Base-by-base conservation (phyloP, 2,888 invertebrate species). In the Agrochola macilenta region DNA sequence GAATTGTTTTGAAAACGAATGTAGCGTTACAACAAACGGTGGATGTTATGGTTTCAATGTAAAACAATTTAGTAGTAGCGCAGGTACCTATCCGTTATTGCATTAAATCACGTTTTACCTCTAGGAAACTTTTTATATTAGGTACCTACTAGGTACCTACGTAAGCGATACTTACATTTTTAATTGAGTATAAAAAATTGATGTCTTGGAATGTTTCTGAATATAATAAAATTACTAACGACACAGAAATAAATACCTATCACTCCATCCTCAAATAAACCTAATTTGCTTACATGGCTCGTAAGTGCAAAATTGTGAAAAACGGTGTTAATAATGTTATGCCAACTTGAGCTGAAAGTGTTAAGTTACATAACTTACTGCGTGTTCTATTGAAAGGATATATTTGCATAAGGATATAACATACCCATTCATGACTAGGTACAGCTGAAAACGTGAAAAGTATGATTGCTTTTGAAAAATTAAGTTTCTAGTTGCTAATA, bases 261-360 rank as follows among this genome's bases (percentile, higher is more conserved):
- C 17, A 20, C 0, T 30, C 52, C 8, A 52, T 54, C 35, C 57
- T 57, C 35, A 77, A 68, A 63, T 49, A 76, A 20, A 78, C 17
- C 23, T 69, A 26, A 26, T 63, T 69, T 77, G 78, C 46, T 79
- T 63, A 79, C 30, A 61, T 54, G 81, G 69, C 57, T 70, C 57
- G 3, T 35, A 58, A 63, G 60, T 57, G 52, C 20, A 46, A 73
- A 72, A 70, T 64, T 74, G 74, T 61, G 69, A 85, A 82, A 80
- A 85, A 71, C 63, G 12, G 12, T 12, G 66, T 79, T 57, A 77
- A 66, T 74, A 74, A 68, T 75, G 78, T 79, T 83, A 78, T 80
- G 71, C 66, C 73, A 83, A 79, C 71, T 69, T 72, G n/a, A 7
- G 63, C 69, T 52, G 66, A 71, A 79, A 81, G 65, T 77, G 64